Conservation (phyloP, 2,113 vertebrate species). For the Dicentrarchus labrax region DNA sequence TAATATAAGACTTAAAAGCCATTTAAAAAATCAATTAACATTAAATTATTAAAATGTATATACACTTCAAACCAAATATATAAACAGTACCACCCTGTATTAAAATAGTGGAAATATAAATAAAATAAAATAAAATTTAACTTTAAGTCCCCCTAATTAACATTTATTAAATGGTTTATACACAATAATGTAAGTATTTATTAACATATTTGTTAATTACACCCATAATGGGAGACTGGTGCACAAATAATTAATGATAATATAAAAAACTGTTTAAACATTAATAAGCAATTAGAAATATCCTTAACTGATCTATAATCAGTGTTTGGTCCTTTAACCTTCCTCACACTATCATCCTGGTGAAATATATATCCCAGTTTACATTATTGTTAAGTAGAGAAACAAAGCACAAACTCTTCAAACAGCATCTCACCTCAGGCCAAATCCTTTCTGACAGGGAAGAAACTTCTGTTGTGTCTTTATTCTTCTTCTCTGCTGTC, state of each 20-base stretch:
- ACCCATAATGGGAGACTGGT: too few species aligned
- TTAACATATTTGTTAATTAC: too few species aligned
- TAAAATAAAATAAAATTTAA: background rate
- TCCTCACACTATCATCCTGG: background rate
- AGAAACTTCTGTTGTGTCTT: slow-evolving; percentile 29
- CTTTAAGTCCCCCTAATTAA: too few species aligned
- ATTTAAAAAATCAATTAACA: background rate
- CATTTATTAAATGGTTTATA: too few species aligned
- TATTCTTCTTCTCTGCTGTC: slow-evolving; percentile 43
- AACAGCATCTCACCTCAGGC: slow-evolving; percentile 11
- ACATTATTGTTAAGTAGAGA: background rate
- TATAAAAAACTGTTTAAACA: too few species aligned
- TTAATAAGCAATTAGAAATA: too few species aligned
- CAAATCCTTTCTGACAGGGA: slow-evolving; percentile 41
- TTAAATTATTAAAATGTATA: background rate
- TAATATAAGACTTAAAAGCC: background rate
- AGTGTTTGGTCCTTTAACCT: background rate
- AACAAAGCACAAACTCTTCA: slow-evolving; percentile 35
- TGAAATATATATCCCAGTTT: slow-evolving; percentile 1
- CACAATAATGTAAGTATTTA: too few species aligned
- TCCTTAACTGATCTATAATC: too few species aligned
- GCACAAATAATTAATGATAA: too few species aligned
- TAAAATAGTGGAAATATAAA: background rate
- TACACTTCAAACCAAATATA: background rate
- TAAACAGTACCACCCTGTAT: background rate